phyloP scores from a whole-genome alignment of 2,797 vertebrate genomes.

The Liparis tanakae region DNA sequence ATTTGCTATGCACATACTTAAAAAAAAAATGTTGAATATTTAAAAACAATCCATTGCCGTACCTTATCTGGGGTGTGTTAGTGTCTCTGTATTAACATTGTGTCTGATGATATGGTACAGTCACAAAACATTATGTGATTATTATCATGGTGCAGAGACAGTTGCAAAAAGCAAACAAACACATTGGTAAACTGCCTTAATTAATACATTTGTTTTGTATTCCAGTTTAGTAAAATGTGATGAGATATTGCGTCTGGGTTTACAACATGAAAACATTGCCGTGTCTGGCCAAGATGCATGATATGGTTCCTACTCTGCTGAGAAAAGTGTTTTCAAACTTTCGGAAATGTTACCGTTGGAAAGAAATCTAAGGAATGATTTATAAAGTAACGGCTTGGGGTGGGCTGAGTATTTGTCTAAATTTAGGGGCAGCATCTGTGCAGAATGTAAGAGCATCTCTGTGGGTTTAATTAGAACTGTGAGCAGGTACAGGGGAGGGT shows the following conservation, averaged over 20 bases:
- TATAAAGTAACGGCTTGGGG: conserved; percentile 9
- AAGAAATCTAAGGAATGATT: conserved; percentile 22
- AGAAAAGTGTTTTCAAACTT: conserved; percentile 8
- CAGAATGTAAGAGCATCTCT: conserved; percentile 21
- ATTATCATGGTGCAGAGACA: not conserved
- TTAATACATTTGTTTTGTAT: not conserved
- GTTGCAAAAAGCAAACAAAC: not conserved
- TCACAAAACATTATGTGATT: too few species aligned
- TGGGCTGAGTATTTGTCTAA: conserved; percentile 26
- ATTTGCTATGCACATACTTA: not conserved
- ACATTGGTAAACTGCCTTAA: not conserved
- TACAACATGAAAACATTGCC: not conserved
- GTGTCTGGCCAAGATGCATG: not conserved
- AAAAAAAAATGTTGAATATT: too few species aligned
- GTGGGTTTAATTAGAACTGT: conserved; percentile 52
- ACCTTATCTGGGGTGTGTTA: too few species aligned
- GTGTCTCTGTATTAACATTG: too few species aligned
- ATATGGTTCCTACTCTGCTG: not conserved
- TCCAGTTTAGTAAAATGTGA: not conserved
- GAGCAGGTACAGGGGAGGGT: conserved; percentile 33
- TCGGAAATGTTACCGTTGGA: not conserved
- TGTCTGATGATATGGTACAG: too few species aligned
- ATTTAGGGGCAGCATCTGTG: conserved; percentile 33
- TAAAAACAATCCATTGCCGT: too few species aligned
- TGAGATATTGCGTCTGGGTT: not conserved